Evolutionary conservation across 1,140 invertebrate genomes (phyloP).

Genomic region (Bombus sibiricus): DNA sequence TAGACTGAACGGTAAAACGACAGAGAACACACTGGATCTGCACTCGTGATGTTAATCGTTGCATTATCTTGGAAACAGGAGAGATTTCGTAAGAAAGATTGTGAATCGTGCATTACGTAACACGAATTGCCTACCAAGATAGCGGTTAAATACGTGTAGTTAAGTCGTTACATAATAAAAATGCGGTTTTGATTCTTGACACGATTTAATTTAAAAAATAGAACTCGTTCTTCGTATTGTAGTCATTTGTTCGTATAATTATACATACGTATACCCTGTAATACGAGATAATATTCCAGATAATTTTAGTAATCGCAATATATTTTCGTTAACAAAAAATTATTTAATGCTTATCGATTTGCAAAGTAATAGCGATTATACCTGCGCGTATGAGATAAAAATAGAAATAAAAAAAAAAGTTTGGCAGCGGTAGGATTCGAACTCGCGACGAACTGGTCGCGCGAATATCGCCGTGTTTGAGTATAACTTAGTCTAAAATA

Average conservation of each 20-base stretch:
- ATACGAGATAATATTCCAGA: too few relatives aligned
- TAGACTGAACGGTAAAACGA: background rate
- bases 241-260: background rate
- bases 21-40: background rate
- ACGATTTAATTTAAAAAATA: background rate
- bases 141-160: background rate
- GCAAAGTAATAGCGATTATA: background rate
- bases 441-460: background rate
- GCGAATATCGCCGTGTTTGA: fast-evolving
- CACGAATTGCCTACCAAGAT: background rate
- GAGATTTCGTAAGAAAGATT: constrained; percentile 19
- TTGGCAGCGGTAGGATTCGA: constrained; percentile 16
- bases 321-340: background rate
- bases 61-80: background rate
- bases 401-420: background rate
- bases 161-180: background rate
- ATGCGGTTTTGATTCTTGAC: background rate
- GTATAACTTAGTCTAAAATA: background rate
- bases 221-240: background rate
- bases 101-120: background rate
- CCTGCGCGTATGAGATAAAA: background rate
- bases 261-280: too few relatives aligned
- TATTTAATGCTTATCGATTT: too few relatives aligned
- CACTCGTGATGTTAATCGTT: background rate
- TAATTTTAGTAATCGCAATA: background rate